Base-by-base conservation (phyloP, 2,888 invertebrate species). In the Tridacna crocea region DNA sequence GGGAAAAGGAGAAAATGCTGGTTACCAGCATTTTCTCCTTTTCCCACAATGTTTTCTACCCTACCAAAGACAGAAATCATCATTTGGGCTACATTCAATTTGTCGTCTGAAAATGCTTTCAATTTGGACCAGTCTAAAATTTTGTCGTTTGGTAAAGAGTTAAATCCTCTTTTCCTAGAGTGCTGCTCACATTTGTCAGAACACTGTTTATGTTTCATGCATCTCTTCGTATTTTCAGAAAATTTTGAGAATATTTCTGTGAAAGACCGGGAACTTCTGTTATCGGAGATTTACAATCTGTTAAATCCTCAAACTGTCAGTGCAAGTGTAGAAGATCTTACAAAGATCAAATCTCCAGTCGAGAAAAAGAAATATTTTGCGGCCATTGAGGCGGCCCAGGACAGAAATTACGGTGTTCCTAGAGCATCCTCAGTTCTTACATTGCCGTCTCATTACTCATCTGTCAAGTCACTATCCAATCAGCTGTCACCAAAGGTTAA, bases 301-400 rank as follows among this genome's bases (percentile, higher is more conserved):
- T 76, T 89, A 17, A 82, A 88, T 66, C 87, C 89, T 2, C 76
- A 77, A 68, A 78, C 79, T 48, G 80, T 84, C 11, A 58, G 63
- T 63, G 84, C 76, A 8, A 88, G 88, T 47, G 83, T 87, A 63
- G 88, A 88, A 47, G 87, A 87, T 55, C 77, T 86, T 24, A 81
- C 83, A 19, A 82, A 85, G 73, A 80, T 87, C 17, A 75, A 79
- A 36, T 84, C 87, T 24, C 83, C 86, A 1, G 75, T 75, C n/a
- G 90, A 91, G 27, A 87, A 84, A 55, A 85, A 88, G 76, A 91
- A 91, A 51, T 89, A 89, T 70, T 74, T 82, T n/a, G 89, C 89
- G 15, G 90, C 90, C 27, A 65, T 88, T 11, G 88, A 89, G 79
- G 83, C 89, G 55, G 87, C 89, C 60, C 82, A 84, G 77, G 77